Evolutionary conservation across 2,113 vertebrate genomes (phyloP), one percentile per base, ranked within the genome.

Genomic region (Kobus ellipsiprymnus): DNA sequence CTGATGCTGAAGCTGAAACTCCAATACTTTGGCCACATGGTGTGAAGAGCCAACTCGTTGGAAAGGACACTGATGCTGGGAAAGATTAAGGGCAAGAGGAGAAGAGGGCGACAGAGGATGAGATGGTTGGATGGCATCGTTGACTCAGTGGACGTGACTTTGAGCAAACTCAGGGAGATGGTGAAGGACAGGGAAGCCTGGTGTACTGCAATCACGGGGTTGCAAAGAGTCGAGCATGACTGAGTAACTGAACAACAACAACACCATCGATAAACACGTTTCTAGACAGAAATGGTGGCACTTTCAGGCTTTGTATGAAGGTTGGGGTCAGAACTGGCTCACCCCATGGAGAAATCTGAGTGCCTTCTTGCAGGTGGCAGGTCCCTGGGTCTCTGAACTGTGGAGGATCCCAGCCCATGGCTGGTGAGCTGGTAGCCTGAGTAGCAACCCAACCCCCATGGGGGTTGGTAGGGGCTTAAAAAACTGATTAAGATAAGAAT

Each of bases 401-500:
- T 44, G n/a, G 30, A 16, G 21, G n/a, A 12, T 10, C 4, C 0
- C 25, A 36, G 71, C 29, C 87, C 50, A 1, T 11, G 4, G 50
- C 10, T 6, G 44, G 74, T 5, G 10, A 19, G 1, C 46, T 50
- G 74, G 16, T 40, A 33, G 55, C 15, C 19, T 7, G 4, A 40
- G 67, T 40, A 67, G 88, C 1, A 55, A 16, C 2, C 36, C 62
- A 74, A 13, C n/a, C 0, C 4, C 74, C 1, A 0, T n/a, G 46
- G 29, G 16, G 7, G 48, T 29, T 50, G 48, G 60, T 54, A 55
- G 48, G 48, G 67, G 36, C 25, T 95, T 86, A 44, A 19, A 77
- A 62, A 82, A 54, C 17, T 29, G 36, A 57, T 62, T 29, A 14
- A 71, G 80, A 59, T 54, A 87, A 94, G 11, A 46, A 64, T 77